These are phyloP conservation scores for Alloscopus bannaensis DNA, from an alignment of 2,888 invertebrate genomes.

Conservation along the genomic window DNA sequence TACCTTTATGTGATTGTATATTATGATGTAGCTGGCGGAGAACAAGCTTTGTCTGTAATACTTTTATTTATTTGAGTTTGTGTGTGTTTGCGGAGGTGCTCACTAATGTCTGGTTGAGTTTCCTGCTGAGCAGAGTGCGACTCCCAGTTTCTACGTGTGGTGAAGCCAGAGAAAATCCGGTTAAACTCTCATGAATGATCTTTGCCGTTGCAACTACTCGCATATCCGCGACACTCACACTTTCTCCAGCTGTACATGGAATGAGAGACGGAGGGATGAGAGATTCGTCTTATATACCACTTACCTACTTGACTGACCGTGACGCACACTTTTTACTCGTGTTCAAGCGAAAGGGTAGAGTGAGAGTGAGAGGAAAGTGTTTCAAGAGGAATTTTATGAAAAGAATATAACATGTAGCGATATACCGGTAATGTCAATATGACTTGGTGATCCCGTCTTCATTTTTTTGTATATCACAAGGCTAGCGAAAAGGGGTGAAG, in stretches of 20 bases:
- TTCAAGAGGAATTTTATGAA: neutral
- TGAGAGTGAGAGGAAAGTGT: neutral
- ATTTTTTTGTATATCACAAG: neutral
- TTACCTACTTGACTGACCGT: slow-evolving; percentile 52
- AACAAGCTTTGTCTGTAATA: too few relatives aligned
- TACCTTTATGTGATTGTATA: too few relatives aligned
- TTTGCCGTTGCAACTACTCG: too few relatives aligned
- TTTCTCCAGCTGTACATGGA: slow-evolving; percentile 52
- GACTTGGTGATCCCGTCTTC: neutral
- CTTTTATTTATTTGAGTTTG: slow-evolving; percentile 34
- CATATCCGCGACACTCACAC: slow-evolving; percentile 29
- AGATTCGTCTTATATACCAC: slow-evolving; percentile 47
- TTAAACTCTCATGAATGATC: too few relatives aligned
- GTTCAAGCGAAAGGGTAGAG: too few relatives aligned
- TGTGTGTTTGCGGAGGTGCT: too few relatives aligned
- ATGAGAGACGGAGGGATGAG: slow-evolving; percentile 30
- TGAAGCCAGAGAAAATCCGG: too few relatives aligned
- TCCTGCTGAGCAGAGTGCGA: too few relatives aligned
- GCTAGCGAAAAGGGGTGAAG: neutral
- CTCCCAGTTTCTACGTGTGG: too few relatives aligned
- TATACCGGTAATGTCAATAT: neutral
- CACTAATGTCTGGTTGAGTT: too few relatives aligned
- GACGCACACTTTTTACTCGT: too few relatives aligned
- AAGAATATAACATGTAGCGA: slow-evolving; percentile 3
- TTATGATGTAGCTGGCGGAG: too few relatives aligned